Evolutionary conservation across 37 sponge, comb jelly and placozoan species (phyloP), one percentile per base, ranked within the genome.

Genomic region (Halichondria panicea): DNA sequence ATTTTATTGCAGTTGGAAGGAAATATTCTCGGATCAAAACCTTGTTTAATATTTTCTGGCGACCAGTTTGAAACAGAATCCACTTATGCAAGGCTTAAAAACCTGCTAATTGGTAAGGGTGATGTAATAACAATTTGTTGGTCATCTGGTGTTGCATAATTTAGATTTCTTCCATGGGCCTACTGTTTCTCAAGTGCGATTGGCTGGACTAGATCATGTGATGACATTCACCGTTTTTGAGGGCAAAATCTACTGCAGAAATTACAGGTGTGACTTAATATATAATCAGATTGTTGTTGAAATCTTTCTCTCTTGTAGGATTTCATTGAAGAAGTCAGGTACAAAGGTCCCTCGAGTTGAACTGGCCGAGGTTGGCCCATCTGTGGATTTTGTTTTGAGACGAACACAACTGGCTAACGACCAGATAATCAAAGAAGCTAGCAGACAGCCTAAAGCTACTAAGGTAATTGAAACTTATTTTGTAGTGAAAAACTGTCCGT

Each of bases 361-460:
- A 69, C 69, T 97, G 61, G 93, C 84, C n/a, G 95, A 97, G 70
- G 92, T 97, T 69, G 98, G 98, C 0, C 93, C 96, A 19, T 84
- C 91, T 25, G 48, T 94, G 19, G 84, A 92, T 44, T 36, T 97
- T 0, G 69, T 71, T 9, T 35, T 97, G 50, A 83, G 95, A 37
- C 71, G 98, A 40, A 68, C 80, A 21, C 87, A 87, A 22, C 46
- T 91, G 4, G 89, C 95, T 1, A 70, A 88, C 21, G 57, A 61
- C 8, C 79, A 89, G 27, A 45, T 92, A 36, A 75, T 44, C 50
- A 94, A 84, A 72, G 46, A 74, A 42, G 90, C 98, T 22, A 66
- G 89, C 46, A 89, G 68, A 56, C 66, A 71, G 52, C 95, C 98
- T 15, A 89, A 87, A 40, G 85, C 80, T 39, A 39, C 32, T 0